Evolutionary conservation across 2,888 invertebrate species (phyloP).

Genomic region (Ypsolopha sequella): DNA sequence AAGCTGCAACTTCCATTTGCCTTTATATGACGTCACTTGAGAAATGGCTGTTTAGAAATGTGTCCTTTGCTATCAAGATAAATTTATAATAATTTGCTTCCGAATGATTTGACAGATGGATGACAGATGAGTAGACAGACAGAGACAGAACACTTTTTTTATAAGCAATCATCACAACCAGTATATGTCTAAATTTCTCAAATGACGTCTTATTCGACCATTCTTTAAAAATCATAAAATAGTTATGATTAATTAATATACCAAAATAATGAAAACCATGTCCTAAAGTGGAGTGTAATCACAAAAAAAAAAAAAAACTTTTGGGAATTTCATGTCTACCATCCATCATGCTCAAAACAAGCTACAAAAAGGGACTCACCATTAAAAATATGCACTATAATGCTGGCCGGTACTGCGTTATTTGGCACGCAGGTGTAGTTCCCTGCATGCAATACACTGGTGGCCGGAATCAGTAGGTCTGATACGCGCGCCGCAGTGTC

Average conservation of each 20-base stretch:
- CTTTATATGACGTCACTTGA: no score
- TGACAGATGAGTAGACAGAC: no score
- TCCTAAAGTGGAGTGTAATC: neutral
- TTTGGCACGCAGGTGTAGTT: constrained; percentile 92
- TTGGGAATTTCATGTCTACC: neutral
- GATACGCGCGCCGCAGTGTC: constrained; percentile 79
- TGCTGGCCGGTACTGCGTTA: constrained; percentile 89
- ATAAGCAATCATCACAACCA: no score
- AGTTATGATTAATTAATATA: no score
- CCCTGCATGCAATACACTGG: constrained; percentile 81
- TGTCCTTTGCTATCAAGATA: no score
- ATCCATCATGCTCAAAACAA: neutral
- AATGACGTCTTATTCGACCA: neutral
- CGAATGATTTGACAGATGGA: no score
- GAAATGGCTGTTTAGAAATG: no score
- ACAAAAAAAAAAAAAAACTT: neutral
- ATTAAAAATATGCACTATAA: constrained; percentile 91
- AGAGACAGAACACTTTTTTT: no score
- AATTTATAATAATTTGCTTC: no score
- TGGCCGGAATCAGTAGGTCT: constrained; percentile 70
- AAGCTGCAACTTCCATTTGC: no score
- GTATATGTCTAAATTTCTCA: no score
- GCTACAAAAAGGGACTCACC: constrained; percentile 62
- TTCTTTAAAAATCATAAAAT: neutral
- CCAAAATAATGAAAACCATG: no score